Base-by-base conservation (phyloP, 2,888 invertebrate species). In the Biston betularia region DNA sequence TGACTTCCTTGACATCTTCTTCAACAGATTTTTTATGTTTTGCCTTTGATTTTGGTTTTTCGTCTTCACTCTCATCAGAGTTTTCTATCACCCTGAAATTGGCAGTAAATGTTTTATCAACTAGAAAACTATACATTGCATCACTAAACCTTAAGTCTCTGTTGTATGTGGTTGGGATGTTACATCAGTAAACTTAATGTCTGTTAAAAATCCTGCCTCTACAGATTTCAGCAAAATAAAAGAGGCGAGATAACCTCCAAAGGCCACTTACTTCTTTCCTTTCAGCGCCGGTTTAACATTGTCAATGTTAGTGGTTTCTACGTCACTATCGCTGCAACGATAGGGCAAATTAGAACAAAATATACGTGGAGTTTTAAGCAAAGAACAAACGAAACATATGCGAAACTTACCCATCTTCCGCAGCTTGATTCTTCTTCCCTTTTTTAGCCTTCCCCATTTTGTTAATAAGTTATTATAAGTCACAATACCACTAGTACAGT, bases 381-480 rank as follows among this genome's bases (percentile, higher is more conserved):
- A 81, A 74, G 58, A 71, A 72, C 74, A 73, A 54, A 45, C 67
- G 75, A 79, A 84, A 85, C 86, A 88, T 90, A 87, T 89, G 87
- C 83, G 63, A 50, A 63, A 83, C 94, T 95, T 92, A 97, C 97
- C 96, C 95, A 81, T 97, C 96, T 77, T 97, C 96, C 75, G 95
- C 96, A 85, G 95, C 95, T 86, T 94, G 95, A 89, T 95, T 95
- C 94, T 97, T 97, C 93, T 96, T 96, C 87, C 96, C 96, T 92
- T 97, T 97, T 95, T 97, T 97, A 87, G 96, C 95, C 94, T 97
- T 97, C 85, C 96, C 97, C 97, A 97, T 97, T 75, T 79, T 87
- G 79, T 76, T 76, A 72, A 69, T 76, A 71, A 74, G 71, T 70
- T 83, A 73, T 89, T 87, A 87, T 91, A 92, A 83, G 93, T 92